These are phyloP conservation scores for Trochalopteron elliotii DNA, from an alignment of 2,113 vertebrate species.

Conservation along the genomic window DNA sequence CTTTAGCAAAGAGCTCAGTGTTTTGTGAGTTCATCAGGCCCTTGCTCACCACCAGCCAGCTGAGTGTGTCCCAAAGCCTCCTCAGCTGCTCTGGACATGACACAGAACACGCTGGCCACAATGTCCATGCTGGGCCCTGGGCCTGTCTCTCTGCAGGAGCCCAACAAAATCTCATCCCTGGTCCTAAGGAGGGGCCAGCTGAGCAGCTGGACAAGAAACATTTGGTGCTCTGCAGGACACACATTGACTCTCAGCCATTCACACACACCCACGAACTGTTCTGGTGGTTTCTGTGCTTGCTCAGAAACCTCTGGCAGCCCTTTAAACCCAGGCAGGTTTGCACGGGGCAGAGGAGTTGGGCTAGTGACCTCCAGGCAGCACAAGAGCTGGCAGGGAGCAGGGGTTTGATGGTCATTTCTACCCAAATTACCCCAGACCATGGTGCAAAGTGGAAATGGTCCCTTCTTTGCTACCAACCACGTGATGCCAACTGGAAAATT, in stretches of 20 bases:
- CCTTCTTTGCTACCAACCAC: no score
- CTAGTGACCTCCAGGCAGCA: not conserved
- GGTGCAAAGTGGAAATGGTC: not conserved
- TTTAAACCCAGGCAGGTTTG: no score
- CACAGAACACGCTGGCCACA: not conserved
- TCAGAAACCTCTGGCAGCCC: not conserved
- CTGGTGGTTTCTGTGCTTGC: not conserved
- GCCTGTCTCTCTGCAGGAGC: fast-evolving
- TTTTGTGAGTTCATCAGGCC: not conserved
- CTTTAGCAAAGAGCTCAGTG: not conserved
- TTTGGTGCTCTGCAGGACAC: not conserved
- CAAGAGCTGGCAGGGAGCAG: not conserved
- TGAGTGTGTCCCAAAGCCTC: not conserved
- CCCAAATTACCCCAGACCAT: not conserved
- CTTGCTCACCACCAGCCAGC: not conserved
- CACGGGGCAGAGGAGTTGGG: fast-evolving
- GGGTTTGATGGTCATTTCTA: not conserved
- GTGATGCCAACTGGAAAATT: not conserved
- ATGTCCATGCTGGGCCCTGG: not conserved
- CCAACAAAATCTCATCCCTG: not conserved
- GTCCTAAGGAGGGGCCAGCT: not conserved
- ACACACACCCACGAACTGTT: not conserved
- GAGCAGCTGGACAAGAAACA: not conserved
- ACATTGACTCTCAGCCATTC: not conserved
- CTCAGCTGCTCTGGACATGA: not conserved